phyloP scores from a whole-genome alignment of 1,140 invertebrate species.

The Apolygus lucorum region DNA sequence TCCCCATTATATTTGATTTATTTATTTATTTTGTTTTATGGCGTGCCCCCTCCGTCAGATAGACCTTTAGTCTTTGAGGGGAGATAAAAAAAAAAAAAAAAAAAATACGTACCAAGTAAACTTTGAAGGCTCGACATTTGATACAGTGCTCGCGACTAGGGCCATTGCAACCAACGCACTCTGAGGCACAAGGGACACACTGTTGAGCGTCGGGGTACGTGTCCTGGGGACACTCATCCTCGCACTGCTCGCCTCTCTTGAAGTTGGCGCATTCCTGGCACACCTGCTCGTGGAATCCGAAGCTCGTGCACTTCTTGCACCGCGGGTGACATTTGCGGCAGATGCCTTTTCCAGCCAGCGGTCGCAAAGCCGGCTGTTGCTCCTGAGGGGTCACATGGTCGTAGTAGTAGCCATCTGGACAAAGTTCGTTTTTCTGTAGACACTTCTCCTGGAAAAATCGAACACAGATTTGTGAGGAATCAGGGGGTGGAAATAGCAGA shows the following conservation, averaged over 20 bases:
- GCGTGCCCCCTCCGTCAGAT: no score
- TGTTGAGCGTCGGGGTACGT: conserved; percentile 70
- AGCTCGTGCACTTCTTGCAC: conserved; percentile 80
- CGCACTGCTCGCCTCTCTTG: conserved; percentile 79
- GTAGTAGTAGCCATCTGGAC: conserved; percentile 73
- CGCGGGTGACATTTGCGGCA: conserved; percentile 84
- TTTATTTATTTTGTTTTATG: no score
- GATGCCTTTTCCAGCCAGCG: conserved; percentile 65
- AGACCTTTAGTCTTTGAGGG: no score
- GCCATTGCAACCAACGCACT: conserved; percentile 78
- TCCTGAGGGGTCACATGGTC: conserved; percentile 73
- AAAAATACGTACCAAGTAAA: conserved; percentile 57
- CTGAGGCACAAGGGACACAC: conserved; percentile 68
- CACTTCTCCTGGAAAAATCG: conserved; percentile 50
- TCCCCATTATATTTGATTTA: no score
- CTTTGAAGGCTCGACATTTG: conserved; percentile 75
- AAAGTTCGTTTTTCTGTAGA: conserved; percentile 67
- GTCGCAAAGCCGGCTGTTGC: conserved; percentile 52
- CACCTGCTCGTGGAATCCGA: conserved; percentile 68
- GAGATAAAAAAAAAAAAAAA: no score
- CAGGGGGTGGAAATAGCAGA: no score
- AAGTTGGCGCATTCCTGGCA: conserved; percentile 79
- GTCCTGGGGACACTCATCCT: conserved; percentile 78
- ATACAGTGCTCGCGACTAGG: conserved; percentile 66
- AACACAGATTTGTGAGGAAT: no score